phyloP scores from a whole-genome alignment of 2,113 vertebrate species.

The Pomatostomus ruficeps region DNA sequence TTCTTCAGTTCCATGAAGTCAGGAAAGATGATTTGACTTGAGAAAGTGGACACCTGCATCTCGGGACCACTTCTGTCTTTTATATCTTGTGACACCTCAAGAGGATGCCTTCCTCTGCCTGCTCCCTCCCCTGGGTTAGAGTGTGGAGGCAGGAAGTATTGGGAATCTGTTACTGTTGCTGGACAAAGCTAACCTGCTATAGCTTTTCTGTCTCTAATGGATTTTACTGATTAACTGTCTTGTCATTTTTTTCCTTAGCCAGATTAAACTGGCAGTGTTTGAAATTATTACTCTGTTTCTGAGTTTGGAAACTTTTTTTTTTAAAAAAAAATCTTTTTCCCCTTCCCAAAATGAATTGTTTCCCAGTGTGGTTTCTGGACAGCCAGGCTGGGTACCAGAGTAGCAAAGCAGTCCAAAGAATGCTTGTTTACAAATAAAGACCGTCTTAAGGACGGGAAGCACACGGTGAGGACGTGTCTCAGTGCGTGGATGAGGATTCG shows the following conservation, averaged over 20 bases:
- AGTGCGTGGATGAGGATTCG: background rate
- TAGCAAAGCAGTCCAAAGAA: slow-evolving; percentile 47
- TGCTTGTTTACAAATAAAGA: slow-evolving; percentile 21
- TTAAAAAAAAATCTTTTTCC: background rate
- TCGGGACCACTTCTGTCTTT: background rate
- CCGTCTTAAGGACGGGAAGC: background rate
- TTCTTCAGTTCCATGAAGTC: background rate
- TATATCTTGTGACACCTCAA: background rate
- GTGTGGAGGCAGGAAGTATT: background rate
- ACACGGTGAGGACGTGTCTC: background rate
- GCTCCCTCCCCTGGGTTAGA: background rate
- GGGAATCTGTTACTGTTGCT: background rate
- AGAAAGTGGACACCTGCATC: background rate
- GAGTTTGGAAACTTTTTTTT: background rate
- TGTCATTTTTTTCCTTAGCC: background rate
- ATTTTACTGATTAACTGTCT: slow-evolving; percentile 8
- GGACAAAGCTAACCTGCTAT: background rate
- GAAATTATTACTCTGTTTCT: background rate
- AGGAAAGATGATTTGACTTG: background rate
- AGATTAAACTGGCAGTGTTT: background rate
- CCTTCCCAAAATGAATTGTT: background rate
- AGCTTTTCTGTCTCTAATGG: slow-evolving; percentile 15
- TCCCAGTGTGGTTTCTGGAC: background rate
- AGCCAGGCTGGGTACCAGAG: background rate
- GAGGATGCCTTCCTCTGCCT: background rate